Evolutionary conservation across 92 coral and sea anemone genomes (phyloP).

Genomic region (Phymanthus crucifer): DNA sequence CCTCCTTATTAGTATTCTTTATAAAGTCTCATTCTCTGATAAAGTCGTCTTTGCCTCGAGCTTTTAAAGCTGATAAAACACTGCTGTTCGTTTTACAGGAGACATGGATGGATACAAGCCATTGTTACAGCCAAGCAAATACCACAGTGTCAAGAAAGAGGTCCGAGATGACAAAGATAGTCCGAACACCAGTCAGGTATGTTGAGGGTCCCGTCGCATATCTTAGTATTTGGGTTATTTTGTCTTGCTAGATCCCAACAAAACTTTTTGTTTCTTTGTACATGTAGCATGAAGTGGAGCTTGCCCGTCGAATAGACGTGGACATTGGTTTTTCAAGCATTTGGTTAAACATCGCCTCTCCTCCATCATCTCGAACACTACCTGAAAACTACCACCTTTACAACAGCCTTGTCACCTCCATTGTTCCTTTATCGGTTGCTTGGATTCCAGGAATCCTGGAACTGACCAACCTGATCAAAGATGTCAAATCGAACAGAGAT

Average conservation of each 20-base stretch:
- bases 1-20: no score
- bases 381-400: constrained; percentile 94
- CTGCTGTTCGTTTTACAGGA: no score
- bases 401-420: constrained; percentile 92
- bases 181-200: background rate
- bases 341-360: constrained; percentile 95
- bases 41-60: no score
- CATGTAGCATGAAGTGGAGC: constrained; percentile 62
- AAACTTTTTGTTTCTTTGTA: background rate
- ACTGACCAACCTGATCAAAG: constrained; percentile 44
- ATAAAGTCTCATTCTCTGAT: no score
- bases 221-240: background rate
- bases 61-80: no score
- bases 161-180: constrained; percentile 8
- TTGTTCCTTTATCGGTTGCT: constrained; percentile 87
- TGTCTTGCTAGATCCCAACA: background rate
- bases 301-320: constrained; percentile 77
- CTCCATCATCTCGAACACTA: constrained; percentile 85
- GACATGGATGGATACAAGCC: constrained; percentile 47
- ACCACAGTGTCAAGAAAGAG: background rate
- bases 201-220: background rate
- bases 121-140: constrained; percentile 25
- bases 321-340: constrained; percentile 69
- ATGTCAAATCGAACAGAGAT: constrained; percentile 53
- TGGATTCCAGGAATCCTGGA: constrained; percentile 87